Evolutionary conservation across 2,797 vertebrate species (phyloP).

Genomic region (Peromyscus eremicus): DNA sequence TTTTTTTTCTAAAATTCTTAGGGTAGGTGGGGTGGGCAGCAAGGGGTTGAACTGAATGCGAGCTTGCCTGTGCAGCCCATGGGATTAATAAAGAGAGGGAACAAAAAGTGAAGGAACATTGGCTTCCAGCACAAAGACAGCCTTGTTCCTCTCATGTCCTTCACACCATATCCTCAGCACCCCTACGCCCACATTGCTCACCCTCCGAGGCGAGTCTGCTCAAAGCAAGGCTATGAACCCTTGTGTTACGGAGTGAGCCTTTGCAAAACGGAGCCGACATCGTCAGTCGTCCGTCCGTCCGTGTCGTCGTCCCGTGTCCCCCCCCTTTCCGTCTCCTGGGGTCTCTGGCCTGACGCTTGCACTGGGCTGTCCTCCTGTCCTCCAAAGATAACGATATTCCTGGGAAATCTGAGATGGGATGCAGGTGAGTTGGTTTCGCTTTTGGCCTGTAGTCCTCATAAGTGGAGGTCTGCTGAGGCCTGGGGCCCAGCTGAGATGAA

Average conservation of each 20-base stretch:
- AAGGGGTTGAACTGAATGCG: background rate
- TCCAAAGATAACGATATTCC: background rate
- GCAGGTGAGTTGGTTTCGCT: background rate
- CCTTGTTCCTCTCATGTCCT: background rate
- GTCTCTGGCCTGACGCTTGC: background rate
- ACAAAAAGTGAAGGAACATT: background rate
- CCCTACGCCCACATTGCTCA: background rate
- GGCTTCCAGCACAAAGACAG: background rate
- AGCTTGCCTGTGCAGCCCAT: background rate
- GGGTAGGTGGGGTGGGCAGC: background rate
- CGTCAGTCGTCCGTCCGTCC: too few species aligned
- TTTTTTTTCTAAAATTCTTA: conserved; percentile 13
- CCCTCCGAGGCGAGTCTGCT: background rate
- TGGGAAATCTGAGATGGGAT: background rate
- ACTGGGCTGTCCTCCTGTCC: background rate
- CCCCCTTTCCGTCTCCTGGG: background rate
- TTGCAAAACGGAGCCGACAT: background rate
- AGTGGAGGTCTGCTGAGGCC: background rate
- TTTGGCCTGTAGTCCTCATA: background rate
- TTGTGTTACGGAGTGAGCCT: background rate
- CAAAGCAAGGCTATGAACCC: background rate
- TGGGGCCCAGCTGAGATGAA: background rate
- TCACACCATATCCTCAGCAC: fast-evolving
- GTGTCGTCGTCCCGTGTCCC: too few species aligned
- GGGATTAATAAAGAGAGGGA: conserved; percentile 41